phyloP scores from a whole-genome alignment of 2,797 vertebrate species.

The Cygnus olor region DNA sequence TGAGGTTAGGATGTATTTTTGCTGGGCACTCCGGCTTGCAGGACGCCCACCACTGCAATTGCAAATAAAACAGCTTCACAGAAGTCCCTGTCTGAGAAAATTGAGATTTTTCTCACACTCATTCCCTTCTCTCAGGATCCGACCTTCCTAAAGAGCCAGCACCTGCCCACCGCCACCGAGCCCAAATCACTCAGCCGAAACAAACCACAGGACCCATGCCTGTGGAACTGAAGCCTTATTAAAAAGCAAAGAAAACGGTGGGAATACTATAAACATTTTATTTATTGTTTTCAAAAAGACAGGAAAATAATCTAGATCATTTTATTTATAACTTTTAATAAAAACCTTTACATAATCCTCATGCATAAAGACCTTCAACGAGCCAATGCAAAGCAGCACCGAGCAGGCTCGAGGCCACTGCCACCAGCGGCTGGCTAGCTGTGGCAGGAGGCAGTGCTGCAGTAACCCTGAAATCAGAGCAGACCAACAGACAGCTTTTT shows the following conservation, averaged over 20 bases:
- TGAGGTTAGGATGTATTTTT: too few relatives aligned
- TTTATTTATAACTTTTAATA: slow-evolving; percentile 80
- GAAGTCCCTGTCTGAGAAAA: too few relatives aligned
- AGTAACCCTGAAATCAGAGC: neutral
- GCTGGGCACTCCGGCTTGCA: too few relatives aligned
- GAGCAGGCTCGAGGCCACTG: neutral
- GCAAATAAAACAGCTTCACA: too few relatives aligned
- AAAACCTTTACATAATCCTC: slow-evolving; percentile 80
- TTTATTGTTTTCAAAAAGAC: slow-evolving; percentile 79
- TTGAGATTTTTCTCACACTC: too few relatives aligned
- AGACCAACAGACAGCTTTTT: neutral
- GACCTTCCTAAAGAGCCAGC: too few relatives aligned
- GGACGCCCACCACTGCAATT: too few relatives aligned
- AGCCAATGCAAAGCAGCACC: neutral
- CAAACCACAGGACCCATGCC: fast-evolving
- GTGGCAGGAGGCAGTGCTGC: neutral
- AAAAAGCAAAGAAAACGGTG: slow-evolving; percentile 15
- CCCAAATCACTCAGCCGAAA: too few relatives aligned
- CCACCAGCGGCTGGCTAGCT: neutral
- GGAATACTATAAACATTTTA: slow-evolving; percentile 79
- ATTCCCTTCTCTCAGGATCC: too few relatives aligned
- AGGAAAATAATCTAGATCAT: slow-evolving; percentile 83
- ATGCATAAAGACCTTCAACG: slow-evolving; percentile 70
- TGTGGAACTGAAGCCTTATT: fast-evolving
- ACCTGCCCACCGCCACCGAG: too few relatives aligned